These are phyloP conservation scores for Melipona quadrifasciata DNA, from an alignment of 1,140 invertebrate species.

Conservation along the genomic window DNA sequence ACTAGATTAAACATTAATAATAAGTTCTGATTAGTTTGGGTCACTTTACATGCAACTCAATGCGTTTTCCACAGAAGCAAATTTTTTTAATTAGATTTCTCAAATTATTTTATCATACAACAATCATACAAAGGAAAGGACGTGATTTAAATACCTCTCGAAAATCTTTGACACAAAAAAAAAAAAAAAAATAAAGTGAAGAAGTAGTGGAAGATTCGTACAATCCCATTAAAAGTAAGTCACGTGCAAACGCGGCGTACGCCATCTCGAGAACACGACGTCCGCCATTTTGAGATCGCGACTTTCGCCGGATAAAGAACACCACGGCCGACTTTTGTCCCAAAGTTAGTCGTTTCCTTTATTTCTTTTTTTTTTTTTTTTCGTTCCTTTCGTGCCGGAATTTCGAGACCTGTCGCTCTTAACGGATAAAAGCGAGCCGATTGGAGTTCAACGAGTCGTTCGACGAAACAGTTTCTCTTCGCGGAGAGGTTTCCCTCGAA, in stretches of 20 bases:
- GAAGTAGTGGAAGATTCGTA: conserved; percentile 40
- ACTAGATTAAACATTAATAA: not conserved
- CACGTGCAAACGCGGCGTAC: not conserved
- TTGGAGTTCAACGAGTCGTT: conserved; percentile 3
- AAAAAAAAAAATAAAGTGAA: too few relatives aligned
- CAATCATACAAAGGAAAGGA: too few relatives aligned
- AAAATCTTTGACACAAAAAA: too few relatives aligned
- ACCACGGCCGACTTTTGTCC: not conserved
- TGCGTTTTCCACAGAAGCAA: not conserved
- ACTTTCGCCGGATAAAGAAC: not conserved
- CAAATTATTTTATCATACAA: too few relatives aligned
- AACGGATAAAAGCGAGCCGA: not conserved
- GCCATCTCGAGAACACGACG: too few relatives aligned
- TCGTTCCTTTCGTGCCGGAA: not conserved
- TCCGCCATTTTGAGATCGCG: too few relatives aligned
- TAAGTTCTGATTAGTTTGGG: not conserved
- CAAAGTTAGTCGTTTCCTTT: not conserved
- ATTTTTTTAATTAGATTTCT: too few relatives aligned
- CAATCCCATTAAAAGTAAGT: conserved; percentile 59
- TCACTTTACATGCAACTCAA: not conserved
- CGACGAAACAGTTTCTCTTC: not conserved
- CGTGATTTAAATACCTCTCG: too few relatives aligned
- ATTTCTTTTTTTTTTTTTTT: too few relatives aligned
- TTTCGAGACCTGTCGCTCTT: not conserved
- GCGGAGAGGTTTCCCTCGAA: not conserved